These are phyloP conservation scores for Pollenia angustigena DNA, from an alignment of 2,888 invertebrate species.

Conservation along the genomic window DNA sequence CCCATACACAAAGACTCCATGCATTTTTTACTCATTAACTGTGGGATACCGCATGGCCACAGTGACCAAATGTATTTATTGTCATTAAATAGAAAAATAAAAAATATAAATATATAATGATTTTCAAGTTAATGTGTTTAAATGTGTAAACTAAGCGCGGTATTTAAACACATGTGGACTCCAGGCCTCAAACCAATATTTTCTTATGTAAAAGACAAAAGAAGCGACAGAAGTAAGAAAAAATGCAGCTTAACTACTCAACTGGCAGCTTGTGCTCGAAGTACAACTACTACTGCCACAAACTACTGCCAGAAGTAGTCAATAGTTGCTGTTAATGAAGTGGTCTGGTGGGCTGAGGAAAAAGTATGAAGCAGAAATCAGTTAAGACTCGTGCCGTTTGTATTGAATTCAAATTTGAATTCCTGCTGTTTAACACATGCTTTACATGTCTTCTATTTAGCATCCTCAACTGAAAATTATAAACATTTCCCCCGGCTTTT, in stretches of 20 bases:
- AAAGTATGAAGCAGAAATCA: neutral
- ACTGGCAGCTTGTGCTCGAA: constrained; percentile 34
- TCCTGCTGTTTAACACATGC: constrained; percentile 72
- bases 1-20: constrained; percentile 21
- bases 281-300: neutral
- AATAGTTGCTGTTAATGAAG: constrained; percentile 26
- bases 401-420: constrained; percentile 64
- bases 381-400: constrained; percentile 63
- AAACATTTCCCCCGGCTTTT: constrained; percentile 7
- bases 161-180: constrained; percentile 15
- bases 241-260: neutral
- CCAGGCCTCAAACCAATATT: constrained; percentile 21
- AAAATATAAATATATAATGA: constrained; percentile 45
- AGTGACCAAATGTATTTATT: constrained; percentile 63
- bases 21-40: constrained; percentile 57
- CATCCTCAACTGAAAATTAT: constrained; percentile 55
- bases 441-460: constrained; percentile 64
- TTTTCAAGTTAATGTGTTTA: constrained; percentile 30
- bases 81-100: constrained; percentile 52
- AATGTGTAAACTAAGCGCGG: constrained; percentile 29
- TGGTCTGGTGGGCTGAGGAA: neutral
- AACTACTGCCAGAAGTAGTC: neutral
- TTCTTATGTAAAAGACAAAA: constrained; percentile 27
- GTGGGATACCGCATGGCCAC: constrained; percentile 61
- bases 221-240: neutral